Conservation (phyloP, 2,113 vertebrate genomes). For the Xiphias gladius region DNA sequence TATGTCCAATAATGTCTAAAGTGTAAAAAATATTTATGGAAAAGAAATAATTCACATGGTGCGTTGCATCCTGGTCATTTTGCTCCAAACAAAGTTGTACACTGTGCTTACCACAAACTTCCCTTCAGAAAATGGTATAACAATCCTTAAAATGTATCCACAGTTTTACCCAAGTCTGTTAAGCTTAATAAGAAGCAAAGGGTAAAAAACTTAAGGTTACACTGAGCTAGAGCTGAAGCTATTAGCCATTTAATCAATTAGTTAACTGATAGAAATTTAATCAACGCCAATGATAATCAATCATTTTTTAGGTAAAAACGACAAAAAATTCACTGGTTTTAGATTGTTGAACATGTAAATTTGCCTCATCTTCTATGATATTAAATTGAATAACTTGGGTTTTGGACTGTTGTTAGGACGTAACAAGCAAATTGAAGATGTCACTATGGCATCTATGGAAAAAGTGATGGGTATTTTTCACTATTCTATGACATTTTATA, state of each 20-base stretch:
- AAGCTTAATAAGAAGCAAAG: neutral
- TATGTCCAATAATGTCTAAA: constrained; percentile 2
- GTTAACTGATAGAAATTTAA: neutral
- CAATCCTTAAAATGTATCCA: too few relatives aligned
- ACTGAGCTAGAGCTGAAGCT: neutral
- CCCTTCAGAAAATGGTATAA: neutral
- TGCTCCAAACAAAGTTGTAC: neutral
- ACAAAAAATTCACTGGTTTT: too few relatives aligned
- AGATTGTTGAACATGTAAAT: too few relatives aligned
- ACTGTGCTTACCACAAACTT: too few relatives aligned
- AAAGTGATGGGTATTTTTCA: neutral
- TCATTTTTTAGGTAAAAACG: too few relatives aligned
- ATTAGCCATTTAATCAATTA: neutral
- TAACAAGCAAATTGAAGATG: neutral
- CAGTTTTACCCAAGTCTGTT: neutral
- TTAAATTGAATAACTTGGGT: too few relatives aligned
- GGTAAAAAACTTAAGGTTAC: neutral
- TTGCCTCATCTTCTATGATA: too few relatives aligned
- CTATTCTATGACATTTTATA: neutral
- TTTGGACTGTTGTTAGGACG: too few relatives aligned
- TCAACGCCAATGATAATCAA: too few relatives aligned
- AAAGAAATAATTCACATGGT: neutral
- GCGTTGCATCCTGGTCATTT: neutral
- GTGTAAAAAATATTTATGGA: constrained; percentile 2
- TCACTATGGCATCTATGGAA: neutral